Evolutionary conservation across 2,888 invertebrate genomes (phyloP).

Genomic region (Agonopterix arenella): DNA sequence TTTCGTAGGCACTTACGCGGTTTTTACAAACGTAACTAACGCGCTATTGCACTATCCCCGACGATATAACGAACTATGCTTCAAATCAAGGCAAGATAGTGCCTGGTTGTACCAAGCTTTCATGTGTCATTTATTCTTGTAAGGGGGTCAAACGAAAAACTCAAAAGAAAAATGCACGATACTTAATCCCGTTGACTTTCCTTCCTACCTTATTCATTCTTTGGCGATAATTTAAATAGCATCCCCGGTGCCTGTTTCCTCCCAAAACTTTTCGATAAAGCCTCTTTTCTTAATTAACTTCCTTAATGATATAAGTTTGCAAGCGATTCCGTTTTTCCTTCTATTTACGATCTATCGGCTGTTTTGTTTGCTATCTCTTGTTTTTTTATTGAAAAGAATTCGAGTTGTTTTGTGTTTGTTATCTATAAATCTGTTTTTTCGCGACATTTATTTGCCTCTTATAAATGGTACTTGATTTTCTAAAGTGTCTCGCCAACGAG

Average conservation of each 20-base stretch:
- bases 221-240: slow-evolving; percentile 12
- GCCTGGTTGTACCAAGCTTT: no score
- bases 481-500: no score
- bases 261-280: slow-evolving; percentile 30
- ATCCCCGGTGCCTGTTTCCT: slow-evolving; percentile 8
- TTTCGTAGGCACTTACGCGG: no score
- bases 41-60: no score
- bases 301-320: slow-evolving; percentile 29
- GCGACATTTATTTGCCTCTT: no score
- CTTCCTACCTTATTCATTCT: slow-evolving; percentile 10
- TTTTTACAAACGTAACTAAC: no score
- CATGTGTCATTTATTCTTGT: no score
- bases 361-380: slow-evolving; percentile 1
- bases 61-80: no score
- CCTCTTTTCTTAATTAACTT: slow-evolving; percentile 44
- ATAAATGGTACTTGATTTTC: no score
- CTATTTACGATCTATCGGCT: slow-evolving; percentile 3
- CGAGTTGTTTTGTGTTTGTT: background rate
- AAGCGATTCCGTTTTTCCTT: slow-evolving; percentile 14
- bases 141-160: background rate
- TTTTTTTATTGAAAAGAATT: slow-evolving; percentile 1
- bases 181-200: background rate
- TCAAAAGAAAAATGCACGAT: background rate
- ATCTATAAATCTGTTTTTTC: background rate
- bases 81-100: no score